phyloP scores from a whole-genome alignment of 2,113 vertebrate genomes.

The Ploceus nigricollis region DNA sequence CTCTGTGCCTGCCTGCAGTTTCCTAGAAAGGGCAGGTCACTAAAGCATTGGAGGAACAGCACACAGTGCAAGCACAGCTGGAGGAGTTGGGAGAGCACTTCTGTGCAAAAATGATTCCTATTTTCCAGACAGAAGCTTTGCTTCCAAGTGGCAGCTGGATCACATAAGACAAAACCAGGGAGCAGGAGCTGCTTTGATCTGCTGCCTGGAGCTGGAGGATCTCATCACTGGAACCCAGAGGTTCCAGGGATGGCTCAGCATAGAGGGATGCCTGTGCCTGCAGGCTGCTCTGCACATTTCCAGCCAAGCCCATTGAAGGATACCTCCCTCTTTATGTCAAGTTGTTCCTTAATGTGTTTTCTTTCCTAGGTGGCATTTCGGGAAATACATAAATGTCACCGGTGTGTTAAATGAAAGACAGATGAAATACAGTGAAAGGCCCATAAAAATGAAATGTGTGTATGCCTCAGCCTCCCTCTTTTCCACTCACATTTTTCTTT shows the following conservation, averaged over 20 bases:
- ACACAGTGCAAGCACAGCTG: not conserved
- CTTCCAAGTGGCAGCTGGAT: not conserved
- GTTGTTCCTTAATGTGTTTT: not conserved
- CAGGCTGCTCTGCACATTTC: not conserved
- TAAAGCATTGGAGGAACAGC: not conserved
- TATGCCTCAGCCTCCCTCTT: not conserved
- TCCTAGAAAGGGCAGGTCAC: not conserved
- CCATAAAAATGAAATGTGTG: not conserved
- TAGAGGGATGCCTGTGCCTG: not conserved
- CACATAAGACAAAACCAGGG: not conserved
- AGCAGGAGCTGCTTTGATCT: not conserved
- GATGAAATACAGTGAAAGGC: not conserved
- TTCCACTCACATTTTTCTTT: not conserved
- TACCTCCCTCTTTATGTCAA: not conserved
- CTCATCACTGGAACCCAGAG: not conserved
- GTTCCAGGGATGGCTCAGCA: not conserved
- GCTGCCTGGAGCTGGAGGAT: not conserved
- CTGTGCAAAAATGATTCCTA: rapidly evolving
- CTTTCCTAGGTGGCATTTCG: not conserved
- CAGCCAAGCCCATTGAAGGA: not conserved
- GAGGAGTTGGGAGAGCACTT: not conserved
- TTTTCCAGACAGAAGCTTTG: not conserved
- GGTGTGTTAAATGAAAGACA: not conserved
- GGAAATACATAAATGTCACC: not conserved
- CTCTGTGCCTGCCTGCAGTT: not conserved